Evolutionary conservation across 2,888 invertebrate genomes (phyloP).

Genomic region (Leptothorax acervorum): DNA sequence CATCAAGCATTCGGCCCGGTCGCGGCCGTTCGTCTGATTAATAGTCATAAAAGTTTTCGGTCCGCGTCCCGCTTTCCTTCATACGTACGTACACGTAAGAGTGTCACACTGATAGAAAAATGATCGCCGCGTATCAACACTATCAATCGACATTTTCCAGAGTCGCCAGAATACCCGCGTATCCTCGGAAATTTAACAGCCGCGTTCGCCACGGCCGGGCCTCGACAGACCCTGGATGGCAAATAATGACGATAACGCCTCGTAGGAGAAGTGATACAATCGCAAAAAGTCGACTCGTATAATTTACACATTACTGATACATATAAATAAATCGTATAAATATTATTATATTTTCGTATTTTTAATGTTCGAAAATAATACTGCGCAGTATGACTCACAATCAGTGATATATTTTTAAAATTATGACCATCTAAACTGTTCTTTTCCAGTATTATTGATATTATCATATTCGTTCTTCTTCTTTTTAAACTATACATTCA

Average conservation of each 20-base stretch:
- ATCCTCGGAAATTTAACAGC: constrained; percentile 57
- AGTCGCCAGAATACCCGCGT: constrained; percentile 45
- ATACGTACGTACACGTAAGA: constrained; percentile 38
- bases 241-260: not conserved
- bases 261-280: not conserved
- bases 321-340: not conserved
- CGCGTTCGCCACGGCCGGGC: not conserved
- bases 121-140: constrained; percentile 50
- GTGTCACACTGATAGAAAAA: constrained; percentile 20
- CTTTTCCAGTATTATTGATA: not conserved
- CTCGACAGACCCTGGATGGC: not conserved
- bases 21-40: constrained; percentile 79
- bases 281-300: not conserved
- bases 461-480: not conserved
- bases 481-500: not conserved
- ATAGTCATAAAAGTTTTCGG: constrained; percentile 83
- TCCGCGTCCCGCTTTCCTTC: not conserved
- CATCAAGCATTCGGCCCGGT: constrained; percentile 76
- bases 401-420: not conserved
- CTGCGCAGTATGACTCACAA: not conserved
- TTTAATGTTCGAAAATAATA: not conserved
- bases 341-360: not conserved
- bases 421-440: not conserved
- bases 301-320: not conserved
- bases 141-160: constrained; percentile 10